Conservation (phyloP, 2,113 vertebrate genomes). For the Alaudala cheleensis region DNA sequence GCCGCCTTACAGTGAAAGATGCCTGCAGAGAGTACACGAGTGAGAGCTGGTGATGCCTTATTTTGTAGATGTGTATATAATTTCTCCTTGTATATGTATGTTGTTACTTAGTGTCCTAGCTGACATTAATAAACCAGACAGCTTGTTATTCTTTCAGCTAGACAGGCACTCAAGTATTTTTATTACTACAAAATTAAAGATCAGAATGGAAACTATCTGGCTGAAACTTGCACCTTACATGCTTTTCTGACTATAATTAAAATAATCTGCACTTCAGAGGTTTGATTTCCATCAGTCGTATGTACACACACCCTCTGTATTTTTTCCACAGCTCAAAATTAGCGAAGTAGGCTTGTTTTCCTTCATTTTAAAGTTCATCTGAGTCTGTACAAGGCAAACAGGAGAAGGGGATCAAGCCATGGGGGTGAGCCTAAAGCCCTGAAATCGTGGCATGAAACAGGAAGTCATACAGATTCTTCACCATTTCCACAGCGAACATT, state of each 20-base stretch:
- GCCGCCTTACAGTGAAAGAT: neutral
- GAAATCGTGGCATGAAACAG: neutral
- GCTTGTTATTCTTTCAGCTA: neutral
- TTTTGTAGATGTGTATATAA: neutral
- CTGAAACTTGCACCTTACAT: neutral
- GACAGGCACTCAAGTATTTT: neutral
- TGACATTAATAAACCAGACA: neutral
- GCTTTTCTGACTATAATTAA: conserved; percentile 35
- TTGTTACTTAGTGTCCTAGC: neutral
- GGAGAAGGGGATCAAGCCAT: neutral
- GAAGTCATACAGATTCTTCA: neutral
- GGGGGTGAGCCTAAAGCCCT: neutral
- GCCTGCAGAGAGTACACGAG: rapidly evolving
- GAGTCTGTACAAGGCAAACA: neutral
- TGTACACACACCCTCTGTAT: neutral
- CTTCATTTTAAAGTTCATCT: neutral
- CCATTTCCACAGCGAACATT: neutral
- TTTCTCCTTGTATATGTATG: neutral
- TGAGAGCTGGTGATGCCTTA: neutral
- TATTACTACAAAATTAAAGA: neutral
- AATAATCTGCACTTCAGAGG: conserved; percentile 32
- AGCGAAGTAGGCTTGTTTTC: neutral
- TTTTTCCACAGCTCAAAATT: neutral
- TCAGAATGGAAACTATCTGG: neutral
- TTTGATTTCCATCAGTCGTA: neutral